phyloP scores from a whole-genome alignment of 2,888 invertebrate genomes.

The Criorhina ranunculi region DNA sequence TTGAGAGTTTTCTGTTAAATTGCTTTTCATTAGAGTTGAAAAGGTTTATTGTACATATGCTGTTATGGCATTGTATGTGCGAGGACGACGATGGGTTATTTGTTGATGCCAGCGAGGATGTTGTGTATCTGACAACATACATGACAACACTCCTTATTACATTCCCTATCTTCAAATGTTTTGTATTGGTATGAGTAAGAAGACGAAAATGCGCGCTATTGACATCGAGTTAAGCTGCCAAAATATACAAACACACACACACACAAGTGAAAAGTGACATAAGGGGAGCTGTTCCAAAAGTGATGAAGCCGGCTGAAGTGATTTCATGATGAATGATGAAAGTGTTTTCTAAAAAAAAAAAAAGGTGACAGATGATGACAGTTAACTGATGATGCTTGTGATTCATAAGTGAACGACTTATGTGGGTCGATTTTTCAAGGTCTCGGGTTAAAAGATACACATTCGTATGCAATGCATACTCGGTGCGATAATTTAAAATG shows the following conservation, averaged over 20 bases:
- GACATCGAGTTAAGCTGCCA: constrained; percentile 42
- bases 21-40: constrained; percentile 74
- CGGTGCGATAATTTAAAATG: not conserved
- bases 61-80: constrained; percentile 32
- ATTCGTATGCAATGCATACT: not conserved
- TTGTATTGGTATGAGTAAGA: constrained; percentile 19
- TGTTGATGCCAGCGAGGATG: constrained; percentile 31
- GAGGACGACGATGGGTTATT: constrained; percentile 3
- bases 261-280: constrained; percentile 48
- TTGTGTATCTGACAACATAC: constrained; percentile 35
- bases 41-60: constrained; percentile 66
- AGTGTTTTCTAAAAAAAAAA: constrained; percentile 6
- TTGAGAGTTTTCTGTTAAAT: constrained; percentile 69
- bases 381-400: constrained; percentile 47
- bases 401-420: not conserved
- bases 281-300: constrained; percentile 51
- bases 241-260: constrained; percentile 13
- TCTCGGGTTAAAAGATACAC: not conserved
- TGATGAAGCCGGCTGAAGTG: constrained; percentile 64
- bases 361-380: constrained; percentile 60
- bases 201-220: constrained; percentile 39
- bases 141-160: constrained; percentile 1
- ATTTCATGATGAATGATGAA: constrained; percentile 66
- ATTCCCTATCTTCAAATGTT: not conserved
- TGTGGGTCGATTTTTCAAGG: constrained; percentile 6